phyloP scores from a whole-genome alignment of 2,797 vertebrate species.

The Megalops cyprinoides region DNA sequence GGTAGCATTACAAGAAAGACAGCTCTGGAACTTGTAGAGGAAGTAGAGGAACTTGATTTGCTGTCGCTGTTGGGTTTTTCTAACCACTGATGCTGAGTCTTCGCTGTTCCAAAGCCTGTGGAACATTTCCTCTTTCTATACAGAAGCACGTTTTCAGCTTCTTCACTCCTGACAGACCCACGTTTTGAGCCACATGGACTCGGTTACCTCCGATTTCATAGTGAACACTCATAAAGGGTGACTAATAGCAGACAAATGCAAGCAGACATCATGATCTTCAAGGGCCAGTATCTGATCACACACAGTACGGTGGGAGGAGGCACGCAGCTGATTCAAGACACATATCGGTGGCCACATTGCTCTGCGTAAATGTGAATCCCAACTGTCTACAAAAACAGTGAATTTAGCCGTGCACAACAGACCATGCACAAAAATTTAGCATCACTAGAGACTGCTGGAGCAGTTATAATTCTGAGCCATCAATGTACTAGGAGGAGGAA shows the following conservation, averaged over 20 bases:
- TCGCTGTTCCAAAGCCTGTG: not conserved
- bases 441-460: not conserved
- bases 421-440: not conserved
- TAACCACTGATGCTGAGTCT: not conserved
- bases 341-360: no score
- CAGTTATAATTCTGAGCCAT: not conserved
- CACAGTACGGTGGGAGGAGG: no score
- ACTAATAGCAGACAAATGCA: not conserved
- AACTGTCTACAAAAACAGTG: no score
- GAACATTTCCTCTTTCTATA: not conserved
- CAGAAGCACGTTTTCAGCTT: no score
- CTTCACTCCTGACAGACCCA: not conserved
- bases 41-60: no score
- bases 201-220: not conserved
- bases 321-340: no score
- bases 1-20: not conserved
- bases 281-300: no score
- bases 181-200: not conserved
- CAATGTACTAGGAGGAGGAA: not conserved
- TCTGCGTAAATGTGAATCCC: no score
- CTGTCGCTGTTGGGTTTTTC: no score
- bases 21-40: no score
- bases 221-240: not conserved
- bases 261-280: no score
- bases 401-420: not conserved